Conservation (phyloP, 2,113 vertebrate species). For the Pteruthius melanotis region DNA sequence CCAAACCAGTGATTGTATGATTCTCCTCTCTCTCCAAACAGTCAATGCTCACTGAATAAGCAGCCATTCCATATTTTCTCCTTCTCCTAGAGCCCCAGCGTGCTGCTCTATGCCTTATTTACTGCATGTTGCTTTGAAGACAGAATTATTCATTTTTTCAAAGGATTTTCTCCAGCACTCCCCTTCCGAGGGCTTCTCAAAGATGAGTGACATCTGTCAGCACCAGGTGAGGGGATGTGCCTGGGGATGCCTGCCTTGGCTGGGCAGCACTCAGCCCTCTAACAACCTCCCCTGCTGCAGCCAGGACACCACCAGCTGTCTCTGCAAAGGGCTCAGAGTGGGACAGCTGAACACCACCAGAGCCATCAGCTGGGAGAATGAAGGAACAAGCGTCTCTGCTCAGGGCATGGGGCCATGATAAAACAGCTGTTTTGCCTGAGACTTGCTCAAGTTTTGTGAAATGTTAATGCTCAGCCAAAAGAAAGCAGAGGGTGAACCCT, state of each 20-base stretch:
- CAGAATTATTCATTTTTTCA: not conserved
- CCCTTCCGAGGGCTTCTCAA: not conserved
- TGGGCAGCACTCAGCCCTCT: not conserved
- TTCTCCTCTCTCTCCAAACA: fast-evolving
- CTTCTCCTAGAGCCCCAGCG: not conserved
- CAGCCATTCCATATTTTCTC: not conserved
- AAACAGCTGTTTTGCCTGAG: not conserved
- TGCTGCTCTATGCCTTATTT: not conserved
- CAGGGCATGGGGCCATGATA: not conserved
- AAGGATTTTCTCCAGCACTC: not conserved
- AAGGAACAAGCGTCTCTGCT: not conserved
- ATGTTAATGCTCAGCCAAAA: not conserved
- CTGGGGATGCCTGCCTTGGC: not conserved
- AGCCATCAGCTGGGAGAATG: not conserved
- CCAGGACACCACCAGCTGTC: not conserved
- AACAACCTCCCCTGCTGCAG: not conserved
- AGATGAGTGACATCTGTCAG: not conserved
- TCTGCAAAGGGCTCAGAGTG: not conserved
- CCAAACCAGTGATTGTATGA: not conserved
- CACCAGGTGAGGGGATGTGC: not conserved
- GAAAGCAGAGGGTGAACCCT: not conserved
- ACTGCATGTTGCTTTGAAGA: not conserved
- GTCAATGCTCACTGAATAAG: not conserved
- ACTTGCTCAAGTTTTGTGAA: not conserved
- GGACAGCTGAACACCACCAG: not conserved